Percentiles rank a stretch among this genome's conserved stretches.
phyloP scores from a whole-genome alignment of 2,113 vertebrate species.

The Delphinus delphis region DNA sequence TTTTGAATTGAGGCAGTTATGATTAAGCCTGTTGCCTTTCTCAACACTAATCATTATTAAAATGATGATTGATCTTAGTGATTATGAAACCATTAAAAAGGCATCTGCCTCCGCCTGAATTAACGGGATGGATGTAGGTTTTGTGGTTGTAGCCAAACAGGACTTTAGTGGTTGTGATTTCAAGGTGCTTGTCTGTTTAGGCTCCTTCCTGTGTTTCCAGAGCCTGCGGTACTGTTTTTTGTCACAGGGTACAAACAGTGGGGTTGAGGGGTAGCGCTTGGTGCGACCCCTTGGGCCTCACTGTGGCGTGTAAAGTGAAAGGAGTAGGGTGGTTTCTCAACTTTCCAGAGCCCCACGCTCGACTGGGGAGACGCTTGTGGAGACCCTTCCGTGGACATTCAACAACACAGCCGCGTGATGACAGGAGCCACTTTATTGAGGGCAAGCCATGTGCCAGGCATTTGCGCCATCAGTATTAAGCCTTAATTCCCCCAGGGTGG shows the following conservation, averaged over 20 bases:
- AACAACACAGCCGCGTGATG: neutral
- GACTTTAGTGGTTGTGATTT: conserved; percentile 6
- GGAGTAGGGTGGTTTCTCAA: neutral
- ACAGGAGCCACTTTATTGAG: neutral
- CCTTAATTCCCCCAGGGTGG: neutral
- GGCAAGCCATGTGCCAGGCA: neutral
- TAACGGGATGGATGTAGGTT: neutral
- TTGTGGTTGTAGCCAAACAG: neutral
- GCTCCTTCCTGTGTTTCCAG: neutral
- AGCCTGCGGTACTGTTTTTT: neutral
- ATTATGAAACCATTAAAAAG: conserved; percentile 61
- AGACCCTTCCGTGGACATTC: neutral
- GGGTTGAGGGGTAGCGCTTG: neutral
- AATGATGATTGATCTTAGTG: conserved; percentile 45
- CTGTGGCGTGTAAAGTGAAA: neutral
- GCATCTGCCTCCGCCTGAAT: conserved; percentile 5
- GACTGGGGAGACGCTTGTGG: neutral
- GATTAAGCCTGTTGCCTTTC: conserved; percentile 54
- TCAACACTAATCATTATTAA: conserved; percentile 53
- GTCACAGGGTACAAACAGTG: neutral
- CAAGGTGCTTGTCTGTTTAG: neutral
- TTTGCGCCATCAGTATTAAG: neutral
- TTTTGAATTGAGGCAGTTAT: conserved; percentile 55
- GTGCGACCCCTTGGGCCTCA: neutral
- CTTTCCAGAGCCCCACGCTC: neutral